A percentile compares a stretch with the other conserved stretches of the same genome.
These are phyloP conservation scores for Zele albiditarsus DNA, from an alignment of 2,888 invertebrate genomes.

Conservation along the genomic window DNA sequence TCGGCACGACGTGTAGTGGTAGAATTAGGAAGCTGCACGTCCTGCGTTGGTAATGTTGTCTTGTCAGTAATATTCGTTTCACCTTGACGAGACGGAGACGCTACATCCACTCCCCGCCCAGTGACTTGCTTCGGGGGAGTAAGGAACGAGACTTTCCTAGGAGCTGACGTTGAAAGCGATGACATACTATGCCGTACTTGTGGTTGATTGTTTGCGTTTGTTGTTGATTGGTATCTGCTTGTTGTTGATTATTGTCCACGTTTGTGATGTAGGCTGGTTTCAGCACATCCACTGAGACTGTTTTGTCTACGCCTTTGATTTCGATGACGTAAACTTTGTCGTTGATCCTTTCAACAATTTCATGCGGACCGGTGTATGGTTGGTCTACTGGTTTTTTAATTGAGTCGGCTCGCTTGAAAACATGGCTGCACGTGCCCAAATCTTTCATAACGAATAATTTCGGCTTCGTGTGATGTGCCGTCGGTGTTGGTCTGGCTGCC, in stretches of 20 bases:
- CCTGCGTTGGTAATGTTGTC: no score
- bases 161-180: neutral
- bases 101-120: conserved; percentile 16
- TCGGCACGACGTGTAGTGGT: no score
- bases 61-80: no score
- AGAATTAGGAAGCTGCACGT: no score
- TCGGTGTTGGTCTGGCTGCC: conserved; percentile 40
- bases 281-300: conserved; percentile 36
- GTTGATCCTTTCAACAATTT: conserved; percentile 43
- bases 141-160: neutral
- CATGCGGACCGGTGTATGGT: conserved; percentile 53
- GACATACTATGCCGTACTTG: neutral
- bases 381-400: conserved; percentile 42
- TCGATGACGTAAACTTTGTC: conserved; percentile 41
- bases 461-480: conserved; percentile 41
- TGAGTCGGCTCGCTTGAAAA: conserved; percentile 42
- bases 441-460: conserved; percentile 44
- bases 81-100: conserved; percentile 26
- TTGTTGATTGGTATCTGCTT: neutral
- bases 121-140: neutral
- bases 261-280: conserved; percentile 42
- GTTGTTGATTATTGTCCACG: neutral
- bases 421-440: conserved; percentile 46
- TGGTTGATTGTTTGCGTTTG: neutral
- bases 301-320: conserved; percentile 27